Percentiles rank a stretch among this genome's conserved stretches.
phyloP scores from a whole-genome alignment of 2,888 invertebrate species.

The Volucella bombylans region DNA sequence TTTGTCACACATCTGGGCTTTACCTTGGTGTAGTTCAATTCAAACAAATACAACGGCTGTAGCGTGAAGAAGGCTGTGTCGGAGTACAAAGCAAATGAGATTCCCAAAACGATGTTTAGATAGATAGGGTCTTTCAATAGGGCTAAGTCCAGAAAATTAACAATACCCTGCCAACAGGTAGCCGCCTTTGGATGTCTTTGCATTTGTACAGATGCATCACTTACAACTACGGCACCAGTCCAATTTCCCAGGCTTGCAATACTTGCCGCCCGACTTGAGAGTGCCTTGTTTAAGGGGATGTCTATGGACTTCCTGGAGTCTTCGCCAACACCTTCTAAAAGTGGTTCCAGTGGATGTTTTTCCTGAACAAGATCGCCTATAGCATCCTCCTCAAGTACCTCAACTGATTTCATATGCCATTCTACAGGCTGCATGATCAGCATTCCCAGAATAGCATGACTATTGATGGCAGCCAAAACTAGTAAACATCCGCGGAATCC shows the following conservation, averaged over 20 bases:
- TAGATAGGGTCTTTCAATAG: constrained; percentile 86
- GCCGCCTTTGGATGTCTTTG: constrained; percentile 72
- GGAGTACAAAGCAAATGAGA: constrained; percentile 87
- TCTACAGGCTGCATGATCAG: constrained; percentile 89
- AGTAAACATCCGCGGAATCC: constrained; percentile 89
- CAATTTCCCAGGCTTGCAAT: constrained; percentile 82
- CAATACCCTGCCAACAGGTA: constrained; percentile 83
- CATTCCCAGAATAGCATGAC: constrained; percentile 88
- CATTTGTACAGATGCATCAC: constrained; percentile 79
- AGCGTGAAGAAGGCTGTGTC: constrained; percentile 88
- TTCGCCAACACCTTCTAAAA: constrained; percentile 10
- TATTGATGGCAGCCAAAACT: constrained; percentile 86
- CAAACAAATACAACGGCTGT: constrained; percentile 84
- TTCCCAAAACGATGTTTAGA: constrained; percentile 88
- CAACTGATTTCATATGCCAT: constrained; percentile 86
- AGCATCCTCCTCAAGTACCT: constrained; percentile 81
- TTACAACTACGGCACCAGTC: constrained; percentile 80
- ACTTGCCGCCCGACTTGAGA: constrained; percentile 79
- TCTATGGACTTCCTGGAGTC: constrained; percentile 21
- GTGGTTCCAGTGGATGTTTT: constrained; percentile 48
- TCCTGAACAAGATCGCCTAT: constrained; percentile 66
- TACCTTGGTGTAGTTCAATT: constrained; percentile 80
- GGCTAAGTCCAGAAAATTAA: constrained; percentile 85
- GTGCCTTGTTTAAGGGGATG: constrained; percentile 9
- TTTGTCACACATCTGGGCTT: constrained; percentile 11